Percentiles rank a stretch among this genome's conserved stretches.
phyloP scores from a whole-genome alignment of 2,888 invertebrate species.

The Boloria euphrosyne region DNA sequence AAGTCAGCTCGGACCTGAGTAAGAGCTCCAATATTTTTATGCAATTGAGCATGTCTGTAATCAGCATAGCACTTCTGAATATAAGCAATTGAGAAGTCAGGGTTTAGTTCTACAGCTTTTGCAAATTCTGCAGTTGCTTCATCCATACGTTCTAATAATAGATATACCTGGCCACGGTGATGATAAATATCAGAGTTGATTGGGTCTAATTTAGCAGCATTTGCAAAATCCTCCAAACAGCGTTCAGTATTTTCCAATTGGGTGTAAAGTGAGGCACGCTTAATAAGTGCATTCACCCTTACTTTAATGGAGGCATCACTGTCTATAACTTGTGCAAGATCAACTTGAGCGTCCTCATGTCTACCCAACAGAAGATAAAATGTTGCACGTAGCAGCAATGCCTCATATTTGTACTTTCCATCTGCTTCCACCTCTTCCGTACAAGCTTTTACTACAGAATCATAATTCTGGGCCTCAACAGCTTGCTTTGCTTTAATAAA shows the following conservation, averaged over 20 bases:
- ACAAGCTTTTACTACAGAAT: conserved; percentile 89
- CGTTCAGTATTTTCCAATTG: conserved; percentile 88
- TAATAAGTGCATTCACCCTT: conserved; percentile 92
- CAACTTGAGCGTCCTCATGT: conserved; percentile 87
- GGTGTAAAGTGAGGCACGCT: conserved; percentile 92
- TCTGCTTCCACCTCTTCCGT: conserved; percentile 88
- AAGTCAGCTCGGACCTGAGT: conserved; percentile 87
- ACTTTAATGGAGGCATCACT: conserved; percentile 84
- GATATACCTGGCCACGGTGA: conserved; percentile 94
- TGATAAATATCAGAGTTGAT: conserved; percentile 95
- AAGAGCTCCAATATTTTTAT: conserved; percentile 83
- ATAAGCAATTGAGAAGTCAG: conserved; percentile 91
- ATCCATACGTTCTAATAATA: conserved; percentile 90
- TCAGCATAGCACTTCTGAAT: conserved; percentile 96
- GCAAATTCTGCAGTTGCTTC: conserved; percentile 92
- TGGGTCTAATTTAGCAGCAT: conserved; percentile 89
- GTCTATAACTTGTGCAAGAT: conserved; percentile 87
- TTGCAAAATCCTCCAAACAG: conserved; percentile 90
- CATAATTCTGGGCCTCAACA: conserved; percentile 87
- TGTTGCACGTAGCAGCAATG: conserved; percentile 91
- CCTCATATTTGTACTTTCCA: conserved; percentile 85
- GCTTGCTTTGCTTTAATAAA: conserved; percentile 88
- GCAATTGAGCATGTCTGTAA: conserved; percentile 86
- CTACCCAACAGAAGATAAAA: conserved; percentile 91
- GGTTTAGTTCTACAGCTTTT: conserved; percentile 90